These are phyloP conservation scores for Tetramorium alpestre DNA, from an alignment of 1,140 invertebrate species.

Conservation along the genomic window DNA sequence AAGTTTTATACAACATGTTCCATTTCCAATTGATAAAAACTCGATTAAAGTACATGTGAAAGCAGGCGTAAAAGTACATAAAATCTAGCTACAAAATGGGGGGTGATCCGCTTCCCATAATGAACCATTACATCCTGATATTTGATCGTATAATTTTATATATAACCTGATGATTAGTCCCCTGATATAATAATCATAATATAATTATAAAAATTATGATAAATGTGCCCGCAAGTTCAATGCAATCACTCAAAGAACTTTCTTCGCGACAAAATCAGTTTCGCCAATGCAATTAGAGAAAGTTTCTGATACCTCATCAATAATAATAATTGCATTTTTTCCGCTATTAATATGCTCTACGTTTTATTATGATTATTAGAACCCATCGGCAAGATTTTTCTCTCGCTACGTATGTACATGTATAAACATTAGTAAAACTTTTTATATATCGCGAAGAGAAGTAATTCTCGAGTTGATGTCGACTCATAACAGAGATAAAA, in stretches of 20 bases:
- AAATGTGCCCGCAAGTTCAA: not conserved
- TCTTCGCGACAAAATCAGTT: not conserved
- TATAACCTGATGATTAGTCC: not conserved
- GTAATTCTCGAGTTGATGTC: not conserved
- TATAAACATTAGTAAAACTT: not conserved
- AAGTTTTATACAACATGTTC: not conserved
- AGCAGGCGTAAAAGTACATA: not conserved
- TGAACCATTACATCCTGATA: not conserved
- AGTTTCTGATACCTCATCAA: not conserved
- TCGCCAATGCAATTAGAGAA: not conserved
- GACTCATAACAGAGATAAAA: not conserved
- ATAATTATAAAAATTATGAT: not conserved
- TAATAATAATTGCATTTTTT: slow-evolving; percentile 1
- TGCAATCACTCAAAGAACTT: not conserved
- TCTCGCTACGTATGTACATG: not conserved
- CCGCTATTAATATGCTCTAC: not conserved
- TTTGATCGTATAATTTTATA: not conserved
- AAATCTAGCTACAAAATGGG: not conserved
- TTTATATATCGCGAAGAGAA: not conserved
- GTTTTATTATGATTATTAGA: not conserved
- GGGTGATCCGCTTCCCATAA: not conserved
- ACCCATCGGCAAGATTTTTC: not conserved
- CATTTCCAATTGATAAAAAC: not conserved
- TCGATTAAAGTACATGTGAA: slow-evolving; percentile 5
- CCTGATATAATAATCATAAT: not conserved